Percentiles rank a stretch among this genome's conserved stretches.
These are phyloP conservation scores for Centropus bengalensis DNA, from an alignment of 2,113 vertebrate species.

Conservation along the genomic window DNA sequence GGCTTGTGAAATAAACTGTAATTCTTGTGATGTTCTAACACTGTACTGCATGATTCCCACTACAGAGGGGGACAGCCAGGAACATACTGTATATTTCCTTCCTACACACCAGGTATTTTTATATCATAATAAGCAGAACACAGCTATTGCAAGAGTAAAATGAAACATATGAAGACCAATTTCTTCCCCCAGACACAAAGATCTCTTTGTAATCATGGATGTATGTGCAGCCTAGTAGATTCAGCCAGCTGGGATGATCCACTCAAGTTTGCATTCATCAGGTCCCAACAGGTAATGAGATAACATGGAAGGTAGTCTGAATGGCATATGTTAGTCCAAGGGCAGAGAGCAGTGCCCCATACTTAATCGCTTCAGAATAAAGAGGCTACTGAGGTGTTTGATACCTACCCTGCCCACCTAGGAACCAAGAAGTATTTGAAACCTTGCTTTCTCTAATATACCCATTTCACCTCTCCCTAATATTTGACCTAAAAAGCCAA, in stretches of 20 bases:
- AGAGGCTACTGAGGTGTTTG: neutral
- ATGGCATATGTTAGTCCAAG: neutral
- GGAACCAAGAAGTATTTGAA: neutral
- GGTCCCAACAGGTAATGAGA: neutral
- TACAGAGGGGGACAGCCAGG: neutral
- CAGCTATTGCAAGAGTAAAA: neutral
- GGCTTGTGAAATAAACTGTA: neutral
- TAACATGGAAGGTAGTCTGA: neutral
- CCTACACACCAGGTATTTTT: neutral
- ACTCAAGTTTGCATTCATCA: neutral
- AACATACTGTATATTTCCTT: neutral
- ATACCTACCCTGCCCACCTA: neutral
- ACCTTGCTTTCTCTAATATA: neutral
- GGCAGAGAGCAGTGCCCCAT: fast-evolving
- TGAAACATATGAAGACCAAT: neutral
- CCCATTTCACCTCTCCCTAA: neutral
- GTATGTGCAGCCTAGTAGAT: neutral
- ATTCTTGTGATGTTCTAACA: neutral
- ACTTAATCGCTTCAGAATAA: neutral
- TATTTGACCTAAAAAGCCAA: neutral
- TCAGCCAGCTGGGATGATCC: neutral
- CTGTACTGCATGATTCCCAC: neutral
- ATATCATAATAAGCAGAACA: neutral
- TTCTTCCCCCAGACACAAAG: neutral
- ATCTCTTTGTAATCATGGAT: neutral